Evolutionary conservation across 2,888 invertebrate genomes (phyloP).

Genomic region (Cactoblastis cactorum): DNA sequence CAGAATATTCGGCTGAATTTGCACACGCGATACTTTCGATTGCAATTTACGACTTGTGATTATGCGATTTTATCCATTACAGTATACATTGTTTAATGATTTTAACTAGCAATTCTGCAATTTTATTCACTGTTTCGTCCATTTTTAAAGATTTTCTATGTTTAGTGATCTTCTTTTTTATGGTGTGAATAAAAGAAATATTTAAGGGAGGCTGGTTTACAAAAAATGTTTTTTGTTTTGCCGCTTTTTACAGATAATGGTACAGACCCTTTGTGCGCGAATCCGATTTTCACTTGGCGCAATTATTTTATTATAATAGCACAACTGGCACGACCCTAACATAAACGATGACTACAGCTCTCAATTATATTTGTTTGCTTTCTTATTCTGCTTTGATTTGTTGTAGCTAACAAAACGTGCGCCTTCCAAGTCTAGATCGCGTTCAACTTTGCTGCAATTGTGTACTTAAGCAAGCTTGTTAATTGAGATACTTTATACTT

Average conservation of each 20-base stretch:
- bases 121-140: too few relatives aligned
- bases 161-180: too few relatives aligned
- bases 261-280: too few relatives aligned
- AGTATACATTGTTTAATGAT: too few relatives aligned
- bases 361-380: slow-evolving; percentile 54
- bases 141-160: too few relatives aligned
- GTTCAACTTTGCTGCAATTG: slow-evolving; percentile 17
- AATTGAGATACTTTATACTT: slow-evolving; percentile 16
- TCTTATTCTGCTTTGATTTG: slow-evolving; percentile 57
- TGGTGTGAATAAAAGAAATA: too few relatives aligned
- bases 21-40: background rate
- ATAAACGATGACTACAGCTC: slow-evolving; percentile 60
- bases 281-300: too few relatives aligned
- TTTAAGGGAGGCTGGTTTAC: too few relatives aligned
- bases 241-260: too few relatives aligned
- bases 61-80: background rate
- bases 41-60: background rate
- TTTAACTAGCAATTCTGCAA: too few relatives aligned
- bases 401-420: slow-evolving; percentile 44
- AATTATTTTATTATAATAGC: background rate
- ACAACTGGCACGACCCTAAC: slow-evolving; percentile 23
- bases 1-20: slow-evolving; percentile 35
- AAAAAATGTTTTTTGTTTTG: background rate
- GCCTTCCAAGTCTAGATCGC: slow-evolving; percentile 32
- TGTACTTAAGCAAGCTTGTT: slow-evolving; percentile 21